Base-by-base conservation (phyloP, 1,140 invertebrate genomes). In the Zaprionus nigranus region DNA sequence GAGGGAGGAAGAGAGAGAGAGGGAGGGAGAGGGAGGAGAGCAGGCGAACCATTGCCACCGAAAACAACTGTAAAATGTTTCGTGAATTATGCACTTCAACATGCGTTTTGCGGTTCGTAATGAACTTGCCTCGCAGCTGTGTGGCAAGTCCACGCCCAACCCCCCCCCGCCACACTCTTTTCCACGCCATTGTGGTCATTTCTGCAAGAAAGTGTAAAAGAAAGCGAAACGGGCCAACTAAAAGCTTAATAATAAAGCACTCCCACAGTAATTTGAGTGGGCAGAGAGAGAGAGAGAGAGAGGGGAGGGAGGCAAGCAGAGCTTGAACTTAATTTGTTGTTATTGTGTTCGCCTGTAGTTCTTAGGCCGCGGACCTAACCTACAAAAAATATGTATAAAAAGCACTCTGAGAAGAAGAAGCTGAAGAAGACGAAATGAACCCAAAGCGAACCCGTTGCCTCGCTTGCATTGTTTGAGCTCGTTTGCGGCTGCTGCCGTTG, bases 241-340 rank as follows among this genome's bases (percentile, higher is more conserved):
- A 72, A 76, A 68, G 79, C 74, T 81, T 82, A 66, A 81, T 78
- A 82, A 78, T 69, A 78, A 78, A 81, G 75, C 73, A 67, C 72
- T 67, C 54, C 24, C 36, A 69, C 63, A 26, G 26, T 26, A 26
- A 75, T 67, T 53, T 60, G 28, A 24, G 56, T 67, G 59, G 26
- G 54, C 26, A 15, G 26, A 46, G n/a, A 17, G 40, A 38, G 13
- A 38, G 34, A 38, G 40, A 17, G 15, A 40, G 13, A 6, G 17
- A n/a, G 4, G 12, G 1, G 26, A 51, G 40, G 46, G 13, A 59
- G 40, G 40, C 43, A 28, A 2, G 22, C 13, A 17, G 15, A 30
- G 79, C 67, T 75, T 62, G 63, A 71, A 76, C 72, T 83, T 79
- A 72, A 78, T 73, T 71, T 57, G 54, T 67, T 57, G 54, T 67